phyloP scores from a whole-genome alignment of 1,140 invertebrate genomes.

The Pseudomyrmex concolor region DNA sequence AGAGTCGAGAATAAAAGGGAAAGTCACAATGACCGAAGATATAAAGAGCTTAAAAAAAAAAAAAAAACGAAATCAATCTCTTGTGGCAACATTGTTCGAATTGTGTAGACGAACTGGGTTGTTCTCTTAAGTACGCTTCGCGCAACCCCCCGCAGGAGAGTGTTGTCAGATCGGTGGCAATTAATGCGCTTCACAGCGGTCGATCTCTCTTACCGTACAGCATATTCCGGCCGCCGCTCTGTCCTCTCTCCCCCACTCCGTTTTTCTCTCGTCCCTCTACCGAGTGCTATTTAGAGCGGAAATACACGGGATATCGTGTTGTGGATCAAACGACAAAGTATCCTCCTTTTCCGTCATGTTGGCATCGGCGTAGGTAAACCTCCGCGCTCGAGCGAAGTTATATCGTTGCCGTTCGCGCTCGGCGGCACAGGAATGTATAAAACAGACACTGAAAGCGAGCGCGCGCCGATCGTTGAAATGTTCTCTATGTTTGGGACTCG shows the following conservation, averaged over 20 bases:
- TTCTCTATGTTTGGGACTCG: neutral
- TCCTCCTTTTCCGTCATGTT: slow-evolving; percentile 44
- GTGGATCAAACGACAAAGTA: slow-evolving; percentile 59
- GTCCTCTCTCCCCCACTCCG: neutral
- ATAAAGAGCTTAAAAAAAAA: slow-evolving; percentile 11
- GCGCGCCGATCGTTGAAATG: neutral
- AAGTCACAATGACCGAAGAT: neutral
- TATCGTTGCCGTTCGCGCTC: neutral
- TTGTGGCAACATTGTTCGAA: slow-evolving; percentile 45
- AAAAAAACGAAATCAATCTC: slow-evolving; percentile 34
- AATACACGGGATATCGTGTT: slow-evolving; percentile 57
- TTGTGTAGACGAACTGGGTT: slow-evolving; percentile 36
- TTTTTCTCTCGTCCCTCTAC: neutral
- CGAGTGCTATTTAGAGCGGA: slow-evolving; percentile 67
- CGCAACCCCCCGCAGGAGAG: slow-evolving; percentile 44
- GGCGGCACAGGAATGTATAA: slow-evolving; percentile 35
- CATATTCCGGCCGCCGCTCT: slow-evolving; percentile 55
- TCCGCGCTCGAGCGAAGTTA: slow-evolving; percentile 33
- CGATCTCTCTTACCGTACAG: slow-evolving; percentile 54
- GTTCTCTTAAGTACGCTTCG: slow-evolving; percentile 58
- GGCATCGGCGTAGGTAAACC: slow-evolving; percentile 22
- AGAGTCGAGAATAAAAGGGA: neutral
- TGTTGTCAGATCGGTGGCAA: slow-evolving; percentile 65
- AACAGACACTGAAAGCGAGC: slow-evolving; percentile 9
- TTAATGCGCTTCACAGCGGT: slow-evolving; percentile 72